These are phyloP conservation scores for Diabrotica virgifera DNA, from an alignment of 1,140 invertebrate genomes.

Conservation along the genomic window DNA sequence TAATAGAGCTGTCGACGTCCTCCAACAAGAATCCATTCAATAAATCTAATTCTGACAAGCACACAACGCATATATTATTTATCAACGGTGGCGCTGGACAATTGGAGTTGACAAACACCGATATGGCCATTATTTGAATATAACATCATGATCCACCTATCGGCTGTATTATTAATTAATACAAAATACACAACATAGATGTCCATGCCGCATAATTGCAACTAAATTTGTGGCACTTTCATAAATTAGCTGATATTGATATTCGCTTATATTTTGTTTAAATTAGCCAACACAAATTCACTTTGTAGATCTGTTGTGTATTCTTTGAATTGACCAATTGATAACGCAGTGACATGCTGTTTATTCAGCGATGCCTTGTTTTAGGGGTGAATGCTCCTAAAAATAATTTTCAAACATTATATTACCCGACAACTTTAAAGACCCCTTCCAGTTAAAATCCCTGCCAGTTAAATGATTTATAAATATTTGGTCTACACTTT, in stretches of 20 bases:
- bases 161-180: conserved; percentile 45
- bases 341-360: too few relatives aligned
- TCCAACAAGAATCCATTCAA: conserved; percentile 35
- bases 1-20: conserved; percentile 26
- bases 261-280: conserved; percentile 46
- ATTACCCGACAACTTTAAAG: too few relatives aligned
- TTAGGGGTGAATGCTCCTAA: too few relatives aligned
- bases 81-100: conserved; percentile 35
- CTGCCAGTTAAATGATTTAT: too few relatives aligned
- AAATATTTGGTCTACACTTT: too few relatives aligned
- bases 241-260: conserved; percentile 46
- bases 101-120: conserved; percentile 42
- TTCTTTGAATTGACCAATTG: conserved; percentile 19
- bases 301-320: conserved; percentile 25
- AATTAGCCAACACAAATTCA: conserved; percentile 40
- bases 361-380: too few relatives aligned
- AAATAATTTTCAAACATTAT: too few relatives aligned
- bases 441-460: too few relatives aligned
- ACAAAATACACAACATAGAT: conserved; percentile 44
- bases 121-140: conserved; percentile 41
- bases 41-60: conserved; percentile 39
- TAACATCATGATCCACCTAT: conserved; percentile 43
- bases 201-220: conserved; percentile 42
- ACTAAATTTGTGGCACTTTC: conserved; percentile 45
- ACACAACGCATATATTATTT: conserved; percentile 40